Evolutionary conservation across 2,797 vertebrate species (phyloP).

Genomic region (Phataginus tricuspis): DNA sequence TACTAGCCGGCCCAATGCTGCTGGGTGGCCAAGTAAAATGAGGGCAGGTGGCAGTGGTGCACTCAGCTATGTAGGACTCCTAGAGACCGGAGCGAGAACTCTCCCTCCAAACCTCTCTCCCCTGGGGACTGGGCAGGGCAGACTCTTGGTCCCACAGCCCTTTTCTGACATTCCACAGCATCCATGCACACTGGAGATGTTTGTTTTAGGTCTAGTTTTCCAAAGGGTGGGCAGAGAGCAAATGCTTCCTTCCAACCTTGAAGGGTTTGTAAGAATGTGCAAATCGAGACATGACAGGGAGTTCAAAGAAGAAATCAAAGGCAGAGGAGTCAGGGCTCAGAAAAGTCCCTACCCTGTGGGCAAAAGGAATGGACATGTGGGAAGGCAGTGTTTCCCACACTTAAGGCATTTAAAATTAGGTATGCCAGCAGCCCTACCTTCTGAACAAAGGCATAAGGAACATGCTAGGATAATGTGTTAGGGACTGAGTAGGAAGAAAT

Average conservation of each 20-base stretch:
- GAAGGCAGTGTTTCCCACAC: slow-evolving; percentile 44
- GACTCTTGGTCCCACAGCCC: background rate
- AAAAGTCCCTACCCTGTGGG: slow-evolving; percentile 26
- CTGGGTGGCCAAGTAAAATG: background rate
- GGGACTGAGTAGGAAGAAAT: background rate
- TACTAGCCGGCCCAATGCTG: background rate
- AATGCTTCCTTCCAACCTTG: slow-evolving; percentile 66
- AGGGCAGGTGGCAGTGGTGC: background rate
- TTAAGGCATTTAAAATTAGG: slow-evolving; percentile 45
- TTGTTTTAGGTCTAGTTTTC: slow-evolving; percentile 73
- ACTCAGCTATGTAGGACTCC: background rate
- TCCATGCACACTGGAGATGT: slow-evolving; percentile 53
- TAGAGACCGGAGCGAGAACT: background rate
- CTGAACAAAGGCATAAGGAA: background rate
- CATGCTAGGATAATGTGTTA: background rate
- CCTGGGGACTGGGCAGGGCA: slow-evolving; percentile 33
- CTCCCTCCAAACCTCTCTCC: slow-evolving; percentile 54
- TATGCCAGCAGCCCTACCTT: slow-evolving; percentile 13
- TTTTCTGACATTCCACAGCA: slow-evolving; percentile 65
- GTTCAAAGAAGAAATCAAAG: slow-evolving; percentile 71
- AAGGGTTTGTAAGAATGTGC: slow-evolving; percentile 75
- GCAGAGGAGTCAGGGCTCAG: background rate
- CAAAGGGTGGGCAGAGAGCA: slow-evolving; percentile 63
- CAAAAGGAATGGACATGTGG: slow-evolving; percentile 22
- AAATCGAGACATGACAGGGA: slow-evolving; percentile 52